Conservation (phyloP, 2,888 invertebrate species). For the Hoplodrina blanda region DNA sequence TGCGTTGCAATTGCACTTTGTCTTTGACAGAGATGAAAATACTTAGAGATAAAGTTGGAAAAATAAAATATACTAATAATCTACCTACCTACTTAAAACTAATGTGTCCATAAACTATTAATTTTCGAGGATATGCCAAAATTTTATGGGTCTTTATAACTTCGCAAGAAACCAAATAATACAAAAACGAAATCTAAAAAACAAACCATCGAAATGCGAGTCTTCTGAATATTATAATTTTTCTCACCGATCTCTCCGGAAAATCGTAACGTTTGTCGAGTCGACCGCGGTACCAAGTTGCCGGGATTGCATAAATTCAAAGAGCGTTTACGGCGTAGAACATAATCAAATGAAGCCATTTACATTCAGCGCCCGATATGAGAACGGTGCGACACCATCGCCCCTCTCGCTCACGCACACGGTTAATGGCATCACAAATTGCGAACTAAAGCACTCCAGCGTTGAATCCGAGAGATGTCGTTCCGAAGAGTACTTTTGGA, state of each 20-base stretch:
- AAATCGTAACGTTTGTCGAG: conserved; percentile 70
- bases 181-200: conserved; percentile 2
- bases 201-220: conserved; percentile 26
- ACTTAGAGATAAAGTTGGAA: not conserved
- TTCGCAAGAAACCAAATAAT: not conserved
- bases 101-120: not conserved
- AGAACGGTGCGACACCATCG: conserved; percentile 73
- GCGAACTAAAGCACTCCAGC: conserved; percentile 79
- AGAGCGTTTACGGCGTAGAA: conserved; percentile 83
- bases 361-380: conserved; percentile 84
- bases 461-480: conserved; percentile 79
- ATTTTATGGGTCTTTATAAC: not conserved
- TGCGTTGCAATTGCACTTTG: conserved; percentile 16
- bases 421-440: conserved; percentile 87
- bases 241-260: conserved; percentile 58
- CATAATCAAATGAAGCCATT: conserved; percentile 89
- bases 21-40: conserved; percentile 1
- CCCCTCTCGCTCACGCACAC: conserved; percentile 80
- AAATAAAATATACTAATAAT: not conserved
- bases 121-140: conserved; percentile 6
- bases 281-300: conserved; percentile 72
- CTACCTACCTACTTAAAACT: not conserved
- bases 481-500: conserved; percentile 77
- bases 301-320: conserved; percentile 86
- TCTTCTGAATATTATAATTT: conserved; percentile 52